These are phyloP conservation scores for Petroica traversi DNA, from an alignment of 2,113 vertebrate genomes.

Conservation along the genomic window DNA sequence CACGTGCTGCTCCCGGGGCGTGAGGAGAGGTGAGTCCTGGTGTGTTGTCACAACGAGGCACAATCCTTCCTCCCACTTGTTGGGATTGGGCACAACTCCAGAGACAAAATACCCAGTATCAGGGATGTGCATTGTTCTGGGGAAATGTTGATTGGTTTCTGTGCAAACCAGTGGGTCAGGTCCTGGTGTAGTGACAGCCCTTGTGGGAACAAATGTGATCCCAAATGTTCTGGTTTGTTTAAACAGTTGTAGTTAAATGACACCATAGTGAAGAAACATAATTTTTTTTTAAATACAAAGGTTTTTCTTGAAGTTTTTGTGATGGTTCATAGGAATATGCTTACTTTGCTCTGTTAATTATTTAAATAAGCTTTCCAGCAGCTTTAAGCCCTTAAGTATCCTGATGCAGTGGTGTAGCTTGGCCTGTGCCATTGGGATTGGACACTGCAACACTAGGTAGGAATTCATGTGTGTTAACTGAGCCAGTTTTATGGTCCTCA, in stretches of 20 bases:
- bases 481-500: not conserved
- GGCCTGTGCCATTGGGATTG: not conserved
- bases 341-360: not conserved
- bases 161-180: not conserved
- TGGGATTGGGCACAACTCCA: slow-evolving; percentile 3
- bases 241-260: not conserved
- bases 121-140: not conserved
- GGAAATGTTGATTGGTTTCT: not conserved
- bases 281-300: not conserved
- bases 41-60: not conserved
- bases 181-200: not conserved
- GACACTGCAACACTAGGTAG: not conserved
- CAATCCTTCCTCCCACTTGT: not conserved
- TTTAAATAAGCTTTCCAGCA: not conserved
- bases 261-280: not conserved
- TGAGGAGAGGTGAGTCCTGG: not conserved
- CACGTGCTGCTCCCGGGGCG: not conserved
- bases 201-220: not conserved
- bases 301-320: not conserved
- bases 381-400: not conserved
- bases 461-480: not conserved
- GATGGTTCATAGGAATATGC: not conserved
- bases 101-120: not conserved
- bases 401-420: not conserved
- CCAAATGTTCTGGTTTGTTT: not conserved